These are phyloP conservation scores for Polydesmus complanatus DNA, from an alignment of 2,888 invertebrate species.

Conservation along the genomic window DNA sequence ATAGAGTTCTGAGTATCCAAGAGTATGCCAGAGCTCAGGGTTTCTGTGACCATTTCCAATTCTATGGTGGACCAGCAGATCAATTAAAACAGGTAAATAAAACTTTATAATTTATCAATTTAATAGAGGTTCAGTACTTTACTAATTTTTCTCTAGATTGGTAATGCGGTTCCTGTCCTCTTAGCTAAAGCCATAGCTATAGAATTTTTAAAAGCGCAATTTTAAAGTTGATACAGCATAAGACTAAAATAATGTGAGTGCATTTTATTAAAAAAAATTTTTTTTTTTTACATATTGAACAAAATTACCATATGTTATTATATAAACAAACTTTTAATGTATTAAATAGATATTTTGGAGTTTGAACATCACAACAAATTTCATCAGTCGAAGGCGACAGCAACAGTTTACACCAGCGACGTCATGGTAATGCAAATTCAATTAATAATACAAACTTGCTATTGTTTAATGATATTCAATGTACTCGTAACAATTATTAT, in stretches of 20 bases:
- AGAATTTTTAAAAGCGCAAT: conserved; percentile 48
- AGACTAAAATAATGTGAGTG: too few species aligned
- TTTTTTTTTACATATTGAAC: too few species aligned
- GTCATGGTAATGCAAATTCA: neutral
- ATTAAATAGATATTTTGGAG: too few species aligned
- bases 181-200: conserved; percentile 59
- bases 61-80: conserved; percentile 58
- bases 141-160: conserved; percentile 38
- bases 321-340: too few species aligned
- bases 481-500: too few species aligned
- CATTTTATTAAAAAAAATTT: neutral
- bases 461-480: too few species aligned
- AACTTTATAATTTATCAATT: too few species aligned
- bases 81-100: conserved; percentile 54
- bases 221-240: too few species aligned
- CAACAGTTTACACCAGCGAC: neutral
- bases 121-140: too few species aligned
- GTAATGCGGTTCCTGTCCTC: conserved; percentile 78
- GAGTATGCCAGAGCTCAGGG: conserved; percentile 80
- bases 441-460: too few species aligned
- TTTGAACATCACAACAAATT: too few species aligned
- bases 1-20: conserved; percentile 67
- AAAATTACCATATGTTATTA: too few species aligned
- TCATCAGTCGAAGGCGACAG: neutral
- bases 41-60: conserved; percentile 60